Base-by-base conservation (phyloP, 2,888 invertebrate species). In the Eilema caniola region DNA sequence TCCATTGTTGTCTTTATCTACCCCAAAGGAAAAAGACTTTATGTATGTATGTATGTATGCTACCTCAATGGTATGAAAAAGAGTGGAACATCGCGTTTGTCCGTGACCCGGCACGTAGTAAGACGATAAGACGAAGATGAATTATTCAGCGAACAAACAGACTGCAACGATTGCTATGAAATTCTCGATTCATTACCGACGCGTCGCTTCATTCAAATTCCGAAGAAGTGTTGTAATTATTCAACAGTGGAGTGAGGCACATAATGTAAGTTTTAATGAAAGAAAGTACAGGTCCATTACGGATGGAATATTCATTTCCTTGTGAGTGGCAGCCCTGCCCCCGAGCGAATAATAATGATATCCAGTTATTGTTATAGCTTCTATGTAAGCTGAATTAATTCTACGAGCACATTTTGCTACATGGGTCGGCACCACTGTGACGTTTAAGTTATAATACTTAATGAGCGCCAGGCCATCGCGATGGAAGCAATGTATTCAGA, bases 181-280 rank as follows among this genome's bases (percentile, higher is more conserved):
- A 84, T 82, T 84, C 80, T 77, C 82, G 80, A 83, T 83, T 85
- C 81, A 85, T 84, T 85, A 81, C 72, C 78, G 68, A 71, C 81
- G 78, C 76, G 76, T 73, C 74, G 68, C 66, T 74, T 86, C 86
- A 86, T 89, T 88, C 80, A 80, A 83, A 86, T 87, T 86, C 82
- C 74, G 72, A 83, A 79, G 83, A 85, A 85, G 85, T 86, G 83
- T 84, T 83, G 84, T 84, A 88, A 89, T 89, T 90, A 90, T 88
- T 89, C 88, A 84, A 84, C 78, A 86, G 82, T 80, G 77, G 83
- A 81, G 82, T 82, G 76, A 77, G 86, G 76, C 76, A 83, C 85
- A 86, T 89, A 88, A 89, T 88, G 89, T 88, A 88, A 89, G 88
- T 90, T 89, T 88, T 89, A 90, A 90, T 90, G 89, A 90, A 89